Base-by-base conservation (phyloP, 2,888 invertebrate species). In the Arge pagana region DNA sequence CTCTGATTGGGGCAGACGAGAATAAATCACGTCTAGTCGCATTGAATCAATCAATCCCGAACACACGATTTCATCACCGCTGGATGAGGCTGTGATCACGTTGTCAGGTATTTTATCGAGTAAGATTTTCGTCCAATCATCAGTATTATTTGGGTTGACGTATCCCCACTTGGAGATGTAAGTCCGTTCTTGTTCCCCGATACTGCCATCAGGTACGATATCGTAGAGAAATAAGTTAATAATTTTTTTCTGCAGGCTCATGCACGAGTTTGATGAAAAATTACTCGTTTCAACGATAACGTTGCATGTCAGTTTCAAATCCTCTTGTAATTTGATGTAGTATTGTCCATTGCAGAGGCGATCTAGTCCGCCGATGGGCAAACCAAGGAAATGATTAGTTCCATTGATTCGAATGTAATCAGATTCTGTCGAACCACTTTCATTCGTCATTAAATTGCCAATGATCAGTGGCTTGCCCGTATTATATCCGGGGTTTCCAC, bases 401-500 rank as follows among this genome's bases (percentile, higher is more conserved):
- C 50, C 60, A 53, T 71, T 65, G 19, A 65, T 57, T 16, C 24
- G 50, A 8, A 74, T 52, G 18, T 63, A 58, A 26, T 58, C 62
- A 23, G 58, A 49, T 51, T 62, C 60, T 23, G 52, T 13, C 15
- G 63, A 61, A 49, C 55, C 58, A 33, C 60, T 65, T 39, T 53
- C 57, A 52, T 67, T 71, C 50, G 53, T 42, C 3, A 64, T 52
- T 54, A 73, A 68, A 16, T 56, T 68, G 10, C 83, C 83, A 48
- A 81, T 77, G 54, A 82, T 69, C 24, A 92, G 76, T 0, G 89
- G 89, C 60, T 83, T 82, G 5, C 86, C 85, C 3, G 77, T 61
- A 4, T 84, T 67, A 65, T 93, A 93, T 3, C 92, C 92, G 1
- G 90, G 90, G 72, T 86, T 88, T 2, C 92, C 92, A 76, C 91